These are phyloP conservation scores for Aelia acuminata DNA, from an alignment of 2,888 invertebrate genomes.

Conservation along the genomic window DNA sequence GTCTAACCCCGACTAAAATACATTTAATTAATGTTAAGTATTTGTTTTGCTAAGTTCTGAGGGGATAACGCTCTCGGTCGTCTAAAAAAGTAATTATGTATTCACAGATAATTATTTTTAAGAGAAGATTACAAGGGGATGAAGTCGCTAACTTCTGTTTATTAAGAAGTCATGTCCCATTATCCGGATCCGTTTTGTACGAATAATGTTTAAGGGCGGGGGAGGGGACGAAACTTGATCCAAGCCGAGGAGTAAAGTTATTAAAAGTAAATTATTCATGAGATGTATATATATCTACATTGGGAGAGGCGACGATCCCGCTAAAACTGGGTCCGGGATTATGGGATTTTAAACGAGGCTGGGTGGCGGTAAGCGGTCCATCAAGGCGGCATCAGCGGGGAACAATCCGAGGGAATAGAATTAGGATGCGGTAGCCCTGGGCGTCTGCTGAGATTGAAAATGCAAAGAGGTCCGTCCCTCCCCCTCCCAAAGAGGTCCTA, in stretches of 20 bases:
- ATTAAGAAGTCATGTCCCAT: constrained; percentile 16
- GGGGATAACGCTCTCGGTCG: background rate
- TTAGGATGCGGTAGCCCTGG: constrained; percentile 62
- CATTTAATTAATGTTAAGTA: too few relatives aligned
- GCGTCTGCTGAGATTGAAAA: constrained; percentile 65
- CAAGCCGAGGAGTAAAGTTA: constrained; percentile 40
- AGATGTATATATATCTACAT: constrained; percentile 53
- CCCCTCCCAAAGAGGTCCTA: background rate
- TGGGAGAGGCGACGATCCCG: constrained; percentile 50
- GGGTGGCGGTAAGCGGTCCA: constrained; percentile 51
- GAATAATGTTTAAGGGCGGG: background rate
- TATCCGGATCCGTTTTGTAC: constrained; percentile 20
- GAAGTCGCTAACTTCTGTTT: constrained; percentile 3
- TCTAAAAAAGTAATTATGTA: background rate
- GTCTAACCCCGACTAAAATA: too few relatives aligned
- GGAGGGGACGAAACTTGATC: background rate
- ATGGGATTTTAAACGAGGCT: constrained; percentile 57
- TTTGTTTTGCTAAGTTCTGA: background rate
- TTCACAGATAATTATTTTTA: background rate
- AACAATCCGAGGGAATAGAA: constrained; percentile 62
- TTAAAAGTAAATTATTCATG: constrained; percentile 59
- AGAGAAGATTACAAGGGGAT: background rate
- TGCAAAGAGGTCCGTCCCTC: constrained; percentile 62
- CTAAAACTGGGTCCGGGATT: constrained; percentile 45
- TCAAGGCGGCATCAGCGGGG: constrained; percentile 54